Percentiles rank a stretch among this genome's conserved stretches.
phyloP scores from a whole-genome alignment of 2,888 invertebrate genomes.

The Scelioninae gen. 1 region DNA sequence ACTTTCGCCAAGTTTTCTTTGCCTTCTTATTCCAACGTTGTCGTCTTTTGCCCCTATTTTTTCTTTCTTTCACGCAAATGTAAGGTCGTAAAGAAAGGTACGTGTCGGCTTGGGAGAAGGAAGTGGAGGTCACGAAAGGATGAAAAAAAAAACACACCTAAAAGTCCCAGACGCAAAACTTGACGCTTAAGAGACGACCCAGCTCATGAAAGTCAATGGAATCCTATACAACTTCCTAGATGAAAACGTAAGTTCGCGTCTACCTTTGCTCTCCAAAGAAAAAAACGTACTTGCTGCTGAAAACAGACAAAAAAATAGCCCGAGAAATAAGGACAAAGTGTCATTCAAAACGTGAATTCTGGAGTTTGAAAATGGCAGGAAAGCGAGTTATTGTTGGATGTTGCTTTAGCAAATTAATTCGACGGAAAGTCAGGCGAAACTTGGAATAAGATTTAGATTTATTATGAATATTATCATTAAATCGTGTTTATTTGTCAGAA shows the following conservation, averaged over 20 bases:
- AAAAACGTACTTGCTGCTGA: constrained; percentile 18
- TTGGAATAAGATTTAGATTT: no score
- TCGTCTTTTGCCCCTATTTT: constrained; percentile 1
- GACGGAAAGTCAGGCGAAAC: no score
- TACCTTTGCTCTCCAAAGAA: constrained; percentile 15
- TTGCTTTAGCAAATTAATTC: no score
- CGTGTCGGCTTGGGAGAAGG: constrained; percentile 10
- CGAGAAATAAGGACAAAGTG: no score
- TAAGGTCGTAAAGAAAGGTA: constrained; percentile 26
- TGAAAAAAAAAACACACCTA: constrained; percentile 16
- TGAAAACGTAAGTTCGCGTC: constrained; percentile 49
- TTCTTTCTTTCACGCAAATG: constrained; percentile 26
- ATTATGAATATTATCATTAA: no score
- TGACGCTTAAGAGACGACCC: constrained; percentile 47
- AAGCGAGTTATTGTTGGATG: no score
- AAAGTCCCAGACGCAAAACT: constrained; percentile 31
- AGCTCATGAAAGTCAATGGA: constrained; percentile 50
- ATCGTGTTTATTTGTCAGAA: no score
- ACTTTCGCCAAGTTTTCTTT: constrained; percentile 26
- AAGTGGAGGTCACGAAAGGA: constrained; percentile 25
- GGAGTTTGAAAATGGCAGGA: no score
- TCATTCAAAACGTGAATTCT: no score
- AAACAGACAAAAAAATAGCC: constrained; percentile 12
- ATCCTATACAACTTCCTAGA: constrained; percentile 55
- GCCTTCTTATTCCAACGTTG: constrained; percentile 20